phyloP scores from a whole-genome alignment of 1,140 invertebrate genomes.

The Dreissena polymorpha region DNA sequence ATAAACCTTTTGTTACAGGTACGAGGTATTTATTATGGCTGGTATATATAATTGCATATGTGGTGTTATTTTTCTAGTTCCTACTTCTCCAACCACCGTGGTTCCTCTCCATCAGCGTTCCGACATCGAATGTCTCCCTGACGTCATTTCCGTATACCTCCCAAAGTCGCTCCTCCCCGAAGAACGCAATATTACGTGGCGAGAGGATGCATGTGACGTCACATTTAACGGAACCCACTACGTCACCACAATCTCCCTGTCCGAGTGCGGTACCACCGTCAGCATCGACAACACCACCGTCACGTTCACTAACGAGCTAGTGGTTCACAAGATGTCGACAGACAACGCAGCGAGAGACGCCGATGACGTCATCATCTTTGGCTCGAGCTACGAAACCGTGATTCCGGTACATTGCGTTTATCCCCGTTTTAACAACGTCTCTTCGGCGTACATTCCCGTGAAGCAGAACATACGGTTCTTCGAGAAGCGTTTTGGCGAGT shows the following conservation, averaged over 20 bases:
- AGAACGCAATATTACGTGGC: slow-evolving; percentile 37
- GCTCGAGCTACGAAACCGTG: slow-evolving; percentile 39
- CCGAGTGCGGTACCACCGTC: slow-evolving; percentile 52
- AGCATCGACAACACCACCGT: slow-evolving; percentile 43
- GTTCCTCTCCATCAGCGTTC: slow-evolving; percentile 21
- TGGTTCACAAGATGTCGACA: slow-evolving; percentile 60
- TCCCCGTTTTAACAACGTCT: slow-evolving; percentile 20
- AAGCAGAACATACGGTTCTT: slow-evolving; percentile 47
- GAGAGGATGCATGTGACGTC: slow-evolving; percentile 30
- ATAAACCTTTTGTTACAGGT: too few relatives aligned
- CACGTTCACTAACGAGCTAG: slow-evolving; percentile 47
- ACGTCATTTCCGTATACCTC: slow-evolving; percentile 21
- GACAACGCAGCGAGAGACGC: neutral
- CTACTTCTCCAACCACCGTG: slow-evolving; percentile 1
- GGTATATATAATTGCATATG: too few relatives aligned
- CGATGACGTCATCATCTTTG: slow-evolving; percentile 20
- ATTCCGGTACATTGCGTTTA: slow-evolving; percentile 48
- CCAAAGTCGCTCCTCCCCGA: slow-evolving; percentile 30
- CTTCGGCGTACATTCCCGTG: slow-evolving; percentile 29
- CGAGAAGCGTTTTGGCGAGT: slow-evolving; percentile 30
- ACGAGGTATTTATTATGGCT: too few relatives aligned
- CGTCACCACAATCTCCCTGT: slow-evolving; percentile 27
- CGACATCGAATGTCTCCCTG: slow-evolving; percentile 40
- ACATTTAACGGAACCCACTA: slow-evolving; percentile 50
- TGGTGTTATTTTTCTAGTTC: too few relatives aligned